phyloP scores from a whole-genome alignment of 2,797 vertebrate species.

The Pachyuromys duprasi region DNA sequence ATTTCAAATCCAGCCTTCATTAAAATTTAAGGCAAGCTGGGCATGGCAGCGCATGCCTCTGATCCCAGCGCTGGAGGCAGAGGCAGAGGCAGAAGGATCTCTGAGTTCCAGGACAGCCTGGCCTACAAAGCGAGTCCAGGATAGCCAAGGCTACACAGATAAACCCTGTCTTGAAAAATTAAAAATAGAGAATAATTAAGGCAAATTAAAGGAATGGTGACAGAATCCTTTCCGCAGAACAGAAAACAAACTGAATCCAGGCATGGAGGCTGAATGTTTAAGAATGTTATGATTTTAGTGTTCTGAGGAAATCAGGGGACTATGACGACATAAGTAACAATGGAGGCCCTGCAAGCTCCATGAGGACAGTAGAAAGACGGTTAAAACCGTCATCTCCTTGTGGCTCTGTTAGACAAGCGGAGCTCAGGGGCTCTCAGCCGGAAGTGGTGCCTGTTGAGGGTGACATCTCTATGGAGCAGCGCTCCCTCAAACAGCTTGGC shows the following conservation, averaged over 20 bases:
- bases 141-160: too few relatives aligned
- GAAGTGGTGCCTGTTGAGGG: fast-evolving
- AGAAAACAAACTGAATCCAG: neutral
- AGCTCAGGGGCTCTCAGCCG: neutral
- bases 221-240: neutral
- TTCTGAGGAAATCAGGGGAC: neutral
- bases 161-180: too few relatives aligned
- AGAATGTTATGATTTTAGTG: neutral
- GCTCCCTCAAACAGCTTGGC: neutral
- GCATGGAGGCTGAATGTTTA: too few relatives aligned
- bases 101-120: too few relatives aligned
- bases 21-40: neutral
- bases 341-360: neutral
- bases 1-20: neutral
- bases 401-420: neutral
- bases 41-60: too few relatives aligned
- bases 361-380: too few relatives aligned
- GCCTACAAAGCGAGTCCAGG: too few relatives aligned
- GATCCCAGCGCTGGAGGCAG: too few relatives aligned
- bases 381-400: fast-evolving
- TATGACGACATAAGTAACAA: fast-evolving
- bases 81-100: too few relatives aligned
- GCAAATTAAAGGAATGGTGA: neutral
- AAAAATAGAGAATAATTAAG: neutral
- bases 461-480: neutral